These are phyloP conservation scores for Fulica atra DNA, from an alignment of 2,113 vertebrate genomes.

Conservation along the genomic window DNA sequence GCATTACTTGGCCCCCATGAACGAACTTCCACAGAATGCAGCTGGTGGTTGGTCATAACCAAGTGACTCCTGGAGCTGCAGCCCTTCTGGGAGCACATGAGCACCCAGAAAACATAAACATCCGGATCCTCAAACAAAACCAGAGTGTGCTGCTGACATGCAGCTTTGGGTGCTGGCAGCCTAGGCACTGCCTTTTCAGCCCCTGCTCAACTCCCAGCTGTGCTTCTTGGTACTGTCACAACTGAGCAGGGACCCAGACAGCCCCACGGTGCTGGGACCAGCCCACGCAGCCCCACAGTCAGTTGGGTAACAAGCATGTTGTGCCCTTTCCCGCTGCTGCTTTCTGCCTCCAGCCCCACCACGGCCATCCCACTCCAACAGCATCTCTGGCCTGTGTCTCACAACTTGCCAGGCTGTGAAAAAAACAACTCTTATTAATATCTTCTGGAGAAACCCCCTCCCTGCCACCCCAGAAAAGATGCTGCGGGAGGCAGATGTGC, in stretches of 20 bases:
- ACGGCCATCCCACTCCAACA: not conserved
- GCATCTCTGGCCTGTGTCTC: not conserved
- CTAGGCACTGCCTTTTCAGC: not conserved
- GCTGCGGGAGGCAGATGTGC: conserved; percentile 65
- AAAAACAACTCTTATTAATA: conserved; percentile 62
- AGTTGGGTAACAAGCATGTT: fast-evolving
- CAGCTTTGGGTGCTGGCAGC: not conserved
- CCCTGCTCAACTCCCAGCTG: not conserved
- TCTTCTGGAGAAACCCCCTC: not conserved
- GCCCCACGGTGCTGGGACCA: not conserved
- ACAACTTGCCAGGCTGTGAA: conserved; percentile 61
- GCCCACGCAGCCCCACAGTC: not conserved
- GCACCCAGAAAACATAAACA: not conserved
- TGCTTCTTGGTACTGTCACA: not conserved
- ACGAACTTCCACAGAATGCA: not conserved
- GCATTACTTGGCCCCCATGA: not conserved
- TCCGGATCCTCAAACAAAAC: not conserved
- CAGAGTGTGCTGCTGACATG: not conserved
- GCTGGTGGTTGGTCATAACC: not conserved
- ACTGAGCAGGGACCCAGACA: not conserved
- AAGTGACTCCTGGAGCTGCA: not conserved
- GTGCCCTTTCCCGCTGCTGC: not conserved
- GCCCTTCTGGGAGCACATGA: not conserved
- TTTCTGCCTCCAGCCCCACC: not conserved
- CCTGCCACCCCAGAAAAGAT: not conserved